These are phyloP conservation scores for Drosophila conformis DNA, from an alignment of 2,888 invertebrate species.

Conservation along the genomic window DNA sequence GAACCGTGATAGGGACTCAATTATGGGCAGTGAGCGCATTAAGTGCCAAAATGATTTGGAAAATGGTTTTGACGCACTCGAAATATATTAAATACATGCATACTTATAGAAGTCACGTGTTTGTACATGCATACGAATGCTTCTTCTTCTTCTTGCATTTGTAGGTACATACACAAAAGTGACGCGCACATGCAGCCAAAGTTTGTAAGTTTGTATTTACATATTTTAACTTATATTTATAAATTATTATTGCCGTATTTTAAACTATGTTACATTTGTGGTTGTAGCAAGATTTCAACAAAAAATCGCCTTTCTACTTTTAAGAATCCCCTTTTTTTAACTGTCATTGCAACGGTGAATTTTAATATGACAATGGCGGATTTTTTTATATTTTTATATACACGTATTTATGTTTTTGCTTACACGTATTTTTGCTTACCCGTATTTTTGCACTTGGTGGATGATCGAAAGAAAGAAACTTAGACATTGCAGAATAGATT, in stretches of 20 bases:
- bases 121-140: conserved; percentile 1
- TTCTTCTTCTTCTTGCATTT: conserved; percentile 9
- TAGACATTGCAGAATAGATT: no score
- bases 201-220: background rate
- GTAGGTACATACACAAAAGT: background rate
- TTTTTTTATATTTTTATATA: no score
- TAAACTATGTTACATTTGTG: background rate
- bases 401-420: no score
- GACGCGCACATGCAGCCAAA: background rate
- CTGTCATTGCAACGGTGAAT: background rate
- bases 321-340: background rate
- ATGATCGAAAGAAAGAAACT: rapidly evolving
- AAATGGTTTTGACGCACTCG: background rate
- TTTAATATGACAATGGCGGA: background rate
- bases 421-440: no score
- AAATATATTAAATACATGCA: background rate
- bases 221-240: background rate
- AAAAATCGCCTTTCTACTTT: background rate
- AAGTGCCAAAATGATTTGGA: background rate
- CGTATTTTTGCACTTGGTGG: no score
- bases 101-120: conserved; percentile 7
- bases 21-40: background rate
- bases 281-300: background rate
- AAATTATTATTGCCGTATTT: no score
- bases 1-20: conserved; percentile 14